Evolutionary conservation across 1,140 invertebrate genomes (phyloP).

Genomic region (Papilio dardanus): DNA sequence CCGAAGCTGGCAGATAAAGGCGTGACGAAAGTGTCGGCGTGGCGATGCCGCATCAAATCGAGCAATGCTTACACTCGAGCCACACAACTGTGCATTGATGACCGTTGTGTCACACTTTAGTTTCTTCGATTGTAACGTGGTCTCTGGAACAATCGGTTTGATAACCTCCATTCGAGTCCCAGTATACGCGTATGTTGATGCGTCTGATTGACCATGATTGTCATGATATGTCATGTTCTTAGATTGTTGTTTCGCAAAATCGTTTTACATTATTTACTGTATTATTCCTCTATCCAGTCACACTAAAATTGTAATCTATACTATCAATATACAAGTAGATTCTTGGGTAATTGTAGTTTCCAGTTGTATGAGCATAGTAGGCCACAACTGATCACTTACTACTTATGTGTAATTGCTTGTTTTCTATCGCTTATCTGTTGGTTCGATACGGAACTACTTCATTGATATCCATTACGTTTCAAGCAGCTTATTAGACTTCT

Average conservation of each 20-base stretch:
- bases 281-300: not conserved
- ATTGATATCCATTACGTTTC: not conserved
- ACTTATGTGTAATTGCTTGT: not conserved
- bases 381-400: not conserved
- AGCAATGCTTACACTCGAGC: conserved; percentile 24
- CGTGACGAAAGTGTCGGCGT: conserved; percentile 17
- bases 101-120: conserved; percentile 32
- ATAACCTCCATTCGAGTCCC: conserved; percentile 14
- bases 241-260: too few species aligned
- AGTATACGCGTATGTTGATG: not conserved
- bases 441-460: not conserved
- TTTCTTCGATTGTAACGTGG: conserved; percentile 18
- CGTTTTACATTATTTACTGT: not conserved
- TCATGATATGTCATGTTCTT: too few species aligned
- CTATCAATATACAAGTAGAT: not conserved
- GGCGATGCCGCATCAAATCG: conserved; percentile 25
- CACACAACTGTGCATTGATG: conserved; percentile 24
- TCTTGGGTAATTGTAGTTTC: not conserved
- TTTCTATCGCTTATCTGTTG: not conserved
- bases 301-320: not conserved
- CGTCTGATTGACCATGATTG: not conserved
- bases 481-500: not conserved
- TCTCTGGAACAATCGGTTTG: not conserved
- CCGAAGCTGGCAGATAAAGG: conserved; percentile 20
- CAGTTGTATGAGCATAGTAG: not conserved